Percentiles rank a stretch among this genome's conserved stretches.
Evolutionary conservation across 1,140 invertebrate species (phyloP).

Genomic region (Thereuonema tuberculata): DNA sequence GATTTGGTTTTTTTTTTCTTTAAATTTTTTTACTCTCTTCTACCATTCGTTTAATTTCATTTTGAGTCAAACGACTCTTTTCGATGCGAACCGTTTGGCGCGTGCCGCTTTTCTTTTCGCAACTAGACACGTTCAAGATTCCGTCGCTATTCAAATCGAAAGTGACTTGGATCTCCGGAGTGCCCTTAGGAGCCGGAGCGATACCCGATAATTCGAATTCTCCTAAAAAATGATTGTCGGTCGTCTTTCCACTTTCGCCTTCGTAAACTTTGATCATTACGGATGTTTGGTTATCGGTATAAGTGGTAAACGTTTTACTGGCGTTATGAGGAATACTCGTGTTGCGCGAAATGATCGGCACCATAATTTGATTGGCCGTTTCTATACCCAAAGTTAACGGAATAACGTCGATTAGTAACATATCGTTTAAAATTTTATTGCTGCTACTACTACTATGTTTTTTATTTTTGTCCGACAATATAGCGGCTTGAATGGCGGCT

Average conservation of each 20-base stretch:
- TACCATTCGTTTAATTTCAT: slow-evolving; percentile 50
- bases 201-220: slow-evolving; percentile 90
- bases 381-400: slow-evolving; percentile 50
- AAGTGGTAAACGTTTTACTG: slow-evolving; percentile 49
- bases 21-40: slow-evolving; percentile 60
- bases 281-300: slow-evolving; percentile 56
- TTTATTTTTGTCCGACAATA: slow-evolving; percentile 83
- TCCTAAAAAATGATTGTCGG: slow-evolving; percentile 81
- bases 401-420: slow-evolving; percentile 51
- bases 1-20: no score
- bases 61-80: slow-evolving; percentile 41
- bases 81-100: slow-evolving; percentile 49
- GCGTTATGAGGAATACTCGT: slow-evolving; percentile 50
- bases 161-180: slow-evolving; percentile 40
- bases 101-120: slow-evolving; percentile 47
- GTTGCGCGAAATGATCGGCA: slow-evolving; percentile 47
- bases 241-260: slow-evolving; percentile 85
- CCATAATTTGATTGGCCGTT: slow-evolving; percentile 50
- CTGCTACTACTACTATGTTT: slow-evolving; percentile 54
- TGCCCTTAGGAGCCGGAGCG: slow-evolving; percentile 68
- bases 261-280: slow-evolving; percentile 64
- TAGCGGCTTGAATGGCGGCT: slow-evolving; percentile 58
- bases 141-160: slow-evolving; percentile 36
- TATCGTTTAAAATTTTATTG: slow-evolving; percentile 39
- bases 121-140: slow-evolving; percentile 39